Base-by-base conservation (phyloP, 2,113 vertebrate genomes). In the Pampusana beccarii region DNA sequence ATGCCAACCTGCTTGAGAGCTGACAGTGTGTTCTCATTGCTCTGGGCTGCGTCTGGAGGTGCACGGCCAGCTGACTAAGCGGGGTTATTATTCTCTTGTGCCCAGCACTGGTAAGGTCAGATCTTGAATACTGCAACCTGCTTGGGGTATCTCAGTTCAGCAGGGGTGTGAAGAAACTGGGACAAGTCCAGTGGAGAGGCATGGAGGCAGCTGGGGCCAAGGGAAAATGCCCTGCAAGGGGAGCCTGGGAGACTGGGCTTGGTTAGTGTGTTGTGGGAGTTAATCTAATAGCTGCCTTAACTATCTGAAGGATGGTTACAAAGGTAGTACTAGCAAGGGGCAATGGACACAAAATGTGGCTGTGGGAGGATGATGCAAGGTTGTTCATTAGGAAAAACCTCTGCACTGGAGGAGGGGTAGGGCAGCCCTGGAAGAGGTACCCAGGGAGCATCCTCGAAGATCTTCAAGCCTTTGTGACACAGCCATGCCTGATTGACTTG, bases 171-270 rank as follows among this genome's bases (percentile, higher is more conserved):
- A 62, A 50, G 54, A 81, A 64, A 44, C 36, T 10, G 28, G 16
- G 20, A 7, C 0, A 2, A 82, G 38, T 53, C 20, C 20, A 26
- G 4, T 34, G 57, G 36, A 87, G 50, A 16, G 36, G 31, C 19
- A 23, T 1, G 0, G 50, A 18, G 33, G 66, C 0, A 3, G 14
- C 16, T 2, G 8, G 36, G 42, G 9, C 57, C 36, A 36, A 82
- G 42, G 57, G 10, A 80, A 48, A 16, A 3, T 28, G 33, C 8
- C 15, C 20, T n/a, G 24, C 57, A 77, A 78, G 29, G 46, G 51
- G 17, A 58, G 5, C 14, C 38, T 28, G 6, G 29, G 11, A 2
- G 3, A 4, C 15, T 3, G 0, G 16, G 11, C 13, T 86, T 38
- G 28, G 16, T 81, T 31, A 34, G 24, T 24, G 25, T 1, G 0